phyloP scores from a whole-genome alignment of 2,888 invertebrate species.

The Chydorus sphaericus region DNA sequence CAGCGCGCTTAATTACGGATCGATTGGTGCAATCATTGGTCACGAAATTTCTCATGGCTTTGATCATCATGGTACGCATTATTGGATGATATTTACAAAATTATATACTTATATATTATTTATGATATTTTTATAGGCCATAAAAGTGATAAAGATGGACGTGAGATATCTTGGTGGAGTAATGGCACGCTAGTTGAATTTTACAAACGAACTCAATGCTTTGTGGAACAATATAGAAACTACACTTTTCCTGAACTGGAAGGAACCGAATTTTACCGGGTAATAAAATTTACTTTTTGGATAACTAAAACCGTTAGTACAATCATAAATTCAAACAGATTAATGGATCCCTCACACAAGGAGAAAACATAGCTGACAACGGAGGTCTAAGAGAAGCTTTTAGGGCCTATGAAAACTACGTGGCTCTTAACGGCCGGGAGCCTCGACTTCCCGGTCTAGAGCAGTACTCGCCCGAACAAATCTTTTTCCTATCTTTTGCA shows the following conservation, averaged over 20 bases:
- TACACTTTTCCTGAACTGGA: constrained; percentile 51
- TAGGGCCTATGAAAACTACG: constrained; percentile 21
- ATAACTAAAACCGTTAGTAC: neutral
- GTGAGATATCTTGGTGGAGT: constrained; percentile 73
- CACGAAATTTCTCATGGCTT: constrained; percentile 33
- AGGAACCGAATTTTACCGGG: constrained; percentile 17
- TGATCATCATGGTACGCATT: constrained; percentile 22
- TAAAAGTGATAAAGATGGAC: constrained; percentile 83
- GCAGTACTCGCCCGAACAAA: constrained; percentile 28
- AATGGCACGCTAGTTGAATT: constrained; percentile 56
- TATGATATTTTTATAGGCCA: neutral
- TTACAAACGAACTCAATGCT: constrained; percentile 57
- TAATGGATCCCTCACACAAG: constrained; percentile 15
- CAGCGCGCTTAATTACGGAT: constrained; percentile 33
- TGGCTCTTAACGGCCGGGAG: constrained; percentile 19
- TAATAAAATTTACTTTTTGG: neutral
- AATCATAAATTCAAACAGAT: constrained; percentile 10
- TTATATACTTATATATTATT: neutral
- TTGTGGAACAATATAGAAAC: constrained; percentile 54
- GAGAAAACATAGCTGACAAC: constrained; percentile 20
- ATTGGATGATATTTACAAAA: neutral
- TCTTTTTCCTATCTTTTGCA: constrained; percentile 33
- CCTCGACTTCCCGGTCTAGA: constrained; percentile 21
- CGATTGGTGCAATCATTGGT: constrained; percentile 34
- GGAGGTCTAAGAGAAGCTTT: constrained; percentile 22